Evolutionary conservation across 2,888 invertebrate species (phyloP).

Genomic region (Thumatha senex): DNA sequence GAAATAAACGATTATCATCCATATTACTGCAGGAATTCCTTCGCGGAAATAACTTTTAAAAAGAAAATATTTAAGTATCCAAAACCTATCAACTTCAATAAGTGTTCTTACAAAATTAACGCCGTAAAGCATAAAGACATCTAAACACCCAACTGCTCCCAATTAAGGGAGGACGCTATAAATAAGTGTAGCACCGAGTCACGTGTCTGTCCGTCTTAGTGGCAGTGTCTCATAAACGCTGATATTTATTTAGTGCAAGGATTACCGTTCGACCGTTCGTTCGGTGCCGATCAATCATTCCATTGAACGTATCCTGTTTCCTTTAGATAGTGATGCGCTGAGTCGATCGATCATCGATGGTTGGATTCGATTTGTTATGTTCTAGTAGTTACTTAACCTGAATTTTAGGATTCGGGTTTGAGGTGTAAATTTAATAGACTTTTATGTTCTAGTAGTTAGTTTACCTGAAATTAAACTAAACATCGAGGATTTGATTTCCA

Average conservation of each 20-base stretch:
- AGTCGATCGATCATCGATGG: slow-evolving; percentile 44
- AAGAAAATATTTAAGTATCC: too few species aligned
- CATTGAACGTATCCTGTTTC: slow-evolving; percentile 83
- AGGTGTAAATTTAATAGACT: too few species aligned
- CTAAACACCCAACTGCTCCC: slow-evolving; percentile 4
- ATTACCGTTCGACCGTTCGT: slow-evolving; percentile 65
- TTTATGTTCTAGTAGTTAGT: too few species aligned
- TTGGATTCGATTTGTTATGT: background rate
- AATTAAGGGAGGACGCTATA: slow-evolving; percentile 28
- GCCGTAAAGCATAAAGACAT: background rate
- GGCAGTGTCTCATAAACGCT: slow-evolving; percentile 48
- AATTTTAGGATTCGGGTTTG: too few species aligned
- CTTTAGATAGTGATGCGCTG: slow-evolving; percentile 65
- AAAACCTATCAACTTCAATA: background rate
- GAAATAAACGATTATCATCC: too few species aligned
- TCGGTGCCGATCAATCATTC: slow-evolving; percentile 80
- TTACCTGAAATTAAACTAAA: background rate
- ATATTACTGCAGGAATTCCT: too few species aligned
- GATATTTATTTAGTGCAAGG: slow-evolving; percentile 77
- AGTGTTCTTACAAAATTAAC: background rate
- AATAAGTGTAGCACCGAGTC: slow-evolving; percentile 29
- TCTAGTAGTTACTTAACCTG: background rate
- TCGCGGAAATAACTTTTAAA: too few species aligned
- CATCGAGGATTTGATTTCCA: too few species aligned
- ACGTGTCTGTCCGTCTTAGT: slow-evolving; percentile 32